These are phyloP conservation scores for Leptopilina clavipes DNA, from an alignment of 1,140 invertebrate species.

Conservation along the genomic window DNA sequence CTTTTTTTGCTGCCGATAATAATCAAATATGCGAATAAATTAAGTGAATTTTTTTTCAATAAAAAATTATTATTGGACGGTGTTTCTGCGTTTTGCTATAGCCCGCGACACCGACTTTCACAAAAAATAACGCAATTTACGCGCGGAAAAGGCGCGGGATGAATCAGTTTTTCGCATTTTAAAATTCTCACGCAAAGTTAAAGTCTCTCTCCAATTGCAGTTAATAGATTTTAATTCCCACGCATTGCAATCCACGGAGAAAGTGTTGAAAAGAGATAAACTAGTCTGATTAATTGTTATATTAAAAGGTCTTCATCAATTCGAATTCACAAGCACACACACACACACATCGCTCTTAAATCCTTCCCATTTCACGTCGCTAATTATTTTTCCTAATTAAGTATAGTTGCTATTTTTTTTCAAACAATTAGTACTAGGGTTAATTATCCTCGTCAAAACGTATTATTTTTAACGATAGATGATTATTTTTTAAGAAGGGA, in stretches of 20 bases:
- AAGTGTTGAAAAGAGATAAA: constrained; percentile 6
- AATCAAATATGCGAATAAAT: too few species aligned
- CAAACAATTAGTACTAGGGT: too few species aligned
- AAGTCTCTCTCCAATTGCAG: neutral
- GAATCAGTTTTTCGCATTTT: constrained; percentile 15
- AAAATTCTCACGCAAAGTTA: neutral
- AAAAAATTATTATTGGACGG: too few species aligned
- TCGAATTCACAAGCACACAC: neutral
- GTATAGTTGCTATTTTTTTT: too few species aligned
- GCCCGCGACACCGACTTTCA: neutral
- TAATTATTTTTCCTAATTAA: too few species aligned
- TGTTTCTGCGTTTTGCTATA: neutral
- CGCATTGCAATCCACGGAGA: neutral
- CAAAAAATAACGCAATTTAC: constrained; percentile 1
- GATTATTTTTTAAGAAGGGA: too few species aligned
- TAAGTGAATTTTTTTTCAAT: neutral
- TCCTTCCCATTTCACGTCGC: too few species aligned
- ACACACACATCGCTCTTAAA: too few species aligned
- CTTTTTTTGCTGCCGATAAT: constrained; percentile 16
- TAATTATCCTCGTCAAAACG: too few species aligned
- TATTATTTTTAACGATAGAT: too few species aligned
- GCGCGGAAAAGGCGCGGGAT: too few species aligned
- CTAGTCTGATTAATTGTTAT: neutral
- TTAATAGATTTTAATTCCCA: constrained; percentile 33
- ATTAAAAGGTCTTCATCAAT: neutral